Evolutionary conservation across 2,797 vertebrate genomes (phyloP), one percentile per base, ranked within the genome.

Genomic region (Gila robusta): DNA sequence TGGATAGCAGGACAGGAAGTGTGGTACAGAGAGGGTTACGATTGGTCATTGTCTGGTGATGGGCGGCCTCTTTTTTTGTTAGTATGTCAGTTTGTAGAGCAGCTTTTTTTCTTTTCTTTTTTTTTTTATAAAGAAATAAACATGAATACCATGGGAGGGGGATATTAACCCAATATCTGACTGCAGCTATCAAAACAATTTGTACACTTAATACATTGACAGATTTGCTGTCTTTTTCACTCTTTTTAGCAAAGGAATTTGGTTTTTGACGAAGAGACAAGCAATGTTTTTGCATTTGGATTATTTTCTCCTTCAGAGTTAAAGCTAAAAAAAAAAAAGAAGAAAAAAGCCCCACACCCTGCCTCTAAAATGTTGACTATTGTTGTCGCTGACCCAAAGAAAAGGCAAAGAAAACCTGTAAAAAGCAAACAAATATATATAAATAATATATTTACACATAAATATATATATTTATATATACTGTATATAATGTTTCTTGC

Each of bases 221-320:
- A 96, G 93, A 94, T 93, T 93, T 89, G 94, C 92, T 91, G 93
- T 94, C 77, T 89, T 96, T 95, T 95, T 95, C 93, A 94, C 91
- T 91, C 92, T 96, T 95, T 95, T 95, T 93, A 95, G 94, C 95
- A 96, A 96, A 96, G 92, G 81, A 94, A 93, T 97, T 96, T 97
- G 95, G 95, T 97, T 96, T 96, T 97, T 96, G 96, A 79, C 26
- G 67, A 77, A 97, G 94, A 96, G 97, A 97, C 96, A 96, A 97
- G 95, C 91, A 94, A 96, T 95, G 94, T 94, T 96, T 96, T 97
- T 97, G 95, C 96, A 96, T 96, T 96, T 96, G 94, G 95, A 96
- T 95, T 96, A 94, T 96, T 94, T 94, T 92, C 92, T 91, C 90
- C 89, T 94, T 96, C 94, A 93, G 92, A 96, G 93, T 96, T 96